phyloP scores from a whole-genome alignment of 2,888 invertebrate species.

The Pantelozetes paolii region DNA sequence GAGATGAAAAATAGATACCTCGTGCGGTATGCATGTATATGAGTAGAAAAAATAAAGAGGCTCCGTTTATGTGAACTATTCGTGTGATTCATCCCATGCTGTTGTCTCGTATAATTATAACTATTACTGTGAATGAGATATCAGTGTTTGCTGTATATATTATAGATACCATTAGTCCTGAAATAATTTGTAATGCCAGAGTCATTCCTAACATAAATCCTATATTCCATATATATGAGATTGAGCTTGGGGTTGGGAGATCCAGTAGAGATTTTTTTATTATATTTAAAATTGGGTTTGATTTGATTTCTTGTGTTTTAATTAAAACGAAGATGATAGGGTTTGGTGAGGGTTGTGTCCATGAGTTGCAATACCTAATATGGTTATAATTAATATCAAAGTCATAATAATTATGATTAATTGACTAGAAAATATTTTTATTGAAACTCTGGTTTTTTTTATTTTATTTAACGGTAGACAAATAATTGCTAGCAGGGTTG shows the following conservation, averaged over 20 bases:
- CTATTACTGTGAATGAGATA: constrained; percentile 63
- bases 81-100: constrained; percentile 66
- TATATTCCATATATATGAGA: constrained; percentile 42
- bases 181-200: constrained; percentile 62
- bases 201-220: constrained; percentile 51
- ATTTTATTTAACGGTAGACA: not conserved
- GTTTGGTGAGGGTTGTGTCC: not conserved
- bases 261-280: not conserved
- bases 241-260: constrained; percentile 31
- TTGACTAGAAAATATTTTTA: not conserved
- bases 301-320: constrained; percentile 15
- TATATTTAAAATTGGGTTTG: constrained; percentile 14
- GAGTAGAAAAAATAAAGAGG: constrained; percentile 68
- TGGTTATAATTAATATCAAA: not conserved
- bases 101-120: constrained; percentile 67
- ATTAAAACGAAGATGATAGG: not conserved
- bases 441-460: not conserved
- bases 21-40: constrained; percentile 65
- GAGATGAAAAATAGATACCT: constrained; percentile 54
- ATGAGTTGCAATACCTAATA: not conserved
- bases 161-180: constrained; percentile 66
- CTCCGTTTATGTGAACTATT: constrained; percentile 66
- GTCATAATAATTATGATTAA: not conserved
- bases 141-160: constrained; percentile 64
- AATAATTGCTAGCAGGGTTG: not conserved